Evolutionary conservation across 2,797 vertebrate species (phyloP), one percentile per base, ranked within the genome.

Genomic region (Sebastes cheni): DNA sequence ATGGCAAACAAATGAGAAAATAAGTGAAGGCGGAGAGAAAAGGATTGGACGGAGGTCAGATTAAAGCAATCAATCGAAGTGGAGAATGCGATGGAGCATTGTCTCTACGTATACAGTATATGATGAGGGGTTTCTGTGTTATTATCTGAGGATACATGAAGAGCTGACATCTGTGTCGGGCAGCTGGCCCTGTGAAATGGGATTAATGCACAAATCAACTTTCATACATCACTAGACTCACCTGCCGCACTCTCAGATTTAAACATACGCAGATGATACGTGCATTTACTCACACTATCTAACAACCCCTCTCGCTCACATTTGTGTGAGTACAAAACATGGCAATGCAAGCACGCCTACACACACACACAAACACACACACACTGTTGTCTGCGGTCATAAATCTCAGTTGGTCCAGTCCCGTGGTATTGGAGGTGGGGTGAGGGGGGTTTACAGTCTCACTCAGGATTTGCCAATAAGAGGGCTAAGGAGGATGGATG

Each of bases 221-320:
- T 92, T 93, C 87, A 92, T 83, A 89, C 91, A 92, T 89, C 84
- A 69, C 76, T 92, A 68, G 39, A 81, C 90, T 93, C 91, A 94
- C 91, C 92, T 94, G 90, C 89, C 83, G 83, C 89, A 85, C 82
- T 83, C 22, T 76, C 18, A 80, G 27, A 91, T 87, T 61, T 67
- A 67, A 82, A 89, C 62, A 27, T 60, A 78, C 27, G 34, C 18
- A 42, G 66, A 78, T 2, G 11, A 81, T 74, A 73, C 16, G 42
- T 16, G 56, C 62, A 2, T 22, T 16, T 60, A 27, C 23, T 7
- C 16, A 67, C 54, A 29, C 54, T 69, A 42, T 68, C 67, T 29
- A 34, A 18, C 64, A 23, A 12, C 52, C 11, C 42, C 1, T n/a
- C 8, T 20, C 1, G 1, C 67, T 71, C 13, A 6, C 25, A 22